Evolutionary conservation across 2,888 invertebrate genomes (phyloP), one percentile per base, ranked within the genome.

Genomic region (Meghimatium bilineatum): DNA sequence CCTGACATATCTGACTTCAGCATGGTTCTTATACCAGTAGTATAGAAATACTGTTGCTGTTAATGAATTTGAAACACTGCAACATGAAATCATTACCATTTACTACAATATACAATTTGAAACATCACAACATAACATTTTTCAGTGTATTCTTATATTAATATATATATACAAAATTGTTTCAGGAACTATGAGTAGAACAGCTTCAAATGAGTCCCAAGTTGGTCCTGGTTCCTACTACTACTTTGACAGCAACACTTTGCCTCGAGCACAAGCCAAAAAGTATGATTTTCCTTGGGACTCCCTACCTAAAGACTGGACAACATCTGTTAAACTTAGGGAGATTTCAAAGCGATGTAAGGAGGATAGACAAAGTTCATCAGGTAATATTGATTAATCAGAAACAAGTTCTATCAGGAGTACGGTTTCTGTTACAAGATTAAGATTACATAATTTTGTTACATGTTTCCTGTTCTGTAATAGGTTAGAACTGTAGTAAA

Each of bases 321-420:
- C 91, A 26, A 91, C 91, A 14, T 90, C 91, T 10, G 92, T 92
- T 14, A 90, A 91, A 78, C 85, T 92, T 56, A 80, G 92, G 69
- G 91, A 91, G 84, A 92, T 92, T 38, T 90, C 90, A n/a, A 91
- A 91, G 85, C 85, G 90, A n/a, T 85, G 90, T 74, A 87, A 89
- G 12, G 92, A 92, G 77, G 92, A 92, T 69, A 86, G 91, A 26
- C 91, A 92, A 80, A 92, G 92, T 14, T 92, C 93, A 10, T 93
- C 93, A 88, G 93, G 60, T 63, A 63, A 63, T 44, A 44, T 44
- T 44, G 5, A 44, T 44, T n/a, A n/a, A n/a, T n/a, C n/a, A n/a
- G n/a, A n/a, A n/a, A n/a, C n/a, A n/a, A n/a, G n/a, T n/a, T n/a
- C n/a, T n/a, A n/a, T n/a, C n/a, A n/a, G n/a, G n/a, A n/a, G n/a